Conservation (phyloP, 2,888 invertebrate genomes). For the Geophilus truncorum region DNA sequence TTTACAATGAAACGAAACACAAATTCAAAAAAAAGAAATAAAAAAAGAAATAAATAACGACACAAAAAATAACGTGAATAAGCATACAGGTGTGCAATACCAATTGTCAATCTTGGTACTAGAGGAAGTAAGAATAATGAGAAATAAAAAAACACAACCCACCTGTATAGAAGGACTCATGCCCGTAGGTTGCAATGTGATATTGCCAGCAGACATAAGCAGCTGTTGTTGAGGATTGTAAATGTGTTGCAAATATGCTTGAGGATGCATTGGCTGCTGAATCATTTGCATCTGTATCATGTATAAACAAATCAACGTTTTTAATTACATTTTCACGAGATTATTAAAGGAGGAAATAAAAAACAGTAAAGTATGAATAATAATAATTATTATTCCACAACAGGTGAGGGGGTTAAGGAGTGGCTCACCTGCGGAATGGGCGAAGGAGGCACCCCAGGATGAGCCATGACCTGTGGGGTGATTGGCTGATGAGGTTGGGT, state of each 20-base stretch:
- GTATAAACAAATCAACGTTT: background rate
- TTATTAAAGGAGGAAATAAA: background rate
- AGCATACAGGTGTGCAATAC: background rate
- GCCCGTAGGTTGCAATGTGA: conserved; percentile 65
- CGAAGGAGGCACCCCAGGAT: conserved; percentile 35
- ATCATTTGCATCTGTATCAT: conserved; percentile 66
- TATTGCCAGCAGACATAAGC: conserved; percentile 65
- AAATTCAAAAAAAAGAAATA: background rate
- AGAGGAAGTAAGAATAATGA: background rate
- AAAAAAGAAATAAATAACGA: background rate
- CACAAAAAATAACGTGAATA: background rate
- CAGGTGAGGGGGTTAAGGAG: background rate
- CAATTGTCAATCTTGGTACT: background rate
- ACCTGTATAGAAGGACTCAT: conserved; percentile 73
- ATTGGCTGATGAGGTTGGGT: conserved; percentile 34
- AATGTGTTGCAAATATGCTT: conserved; percentile 69
- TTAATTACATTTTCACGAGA: background rate
- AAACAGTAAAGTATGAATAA: background rate
- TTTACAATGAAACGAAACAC: background rate
- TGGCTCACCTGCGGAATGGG: conserved; percentile 36
- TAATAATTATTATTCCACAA: background rate
- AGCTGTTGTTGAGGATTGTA: conserved; percentile 71
- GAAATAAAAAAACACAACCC: conserved; percentile 35
- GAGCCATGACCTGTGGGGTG: conserved; percentile 34
- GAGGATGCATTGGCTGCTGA: conserved; percentile 65